These are phyloP conservation scores for Botrylloides violaceus DNA, from an alignment of 23 tunicate species.

Conservation along the genomic window DNA sequence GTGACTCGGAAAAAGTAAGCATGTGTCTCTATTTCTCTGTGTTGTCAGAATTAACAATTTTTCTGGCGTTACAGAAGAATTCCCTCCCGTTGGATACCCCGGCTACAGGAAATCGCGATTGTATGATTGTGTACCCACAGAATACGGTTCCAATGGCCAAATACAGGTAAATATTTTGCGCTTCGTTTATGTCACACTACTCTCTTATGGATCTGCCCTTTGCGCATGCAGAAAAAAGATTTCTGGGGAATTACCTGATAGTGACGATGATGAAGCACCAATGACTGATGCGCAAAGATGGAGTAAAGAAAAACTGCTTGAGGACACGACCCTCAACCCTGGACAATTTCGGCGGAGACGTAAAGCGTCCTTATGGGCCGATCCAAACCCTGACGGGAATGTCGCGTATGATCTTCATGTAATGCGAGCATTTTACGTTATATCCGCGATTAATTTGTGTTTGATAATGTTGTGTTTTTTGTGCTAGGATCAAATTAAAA, in stretches of 20 bases:
- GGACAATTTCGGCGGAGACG: conserved; percentile 1
- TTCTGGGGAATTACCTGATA: neutral
- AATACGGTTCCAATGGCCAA: conserved; percentile 61
- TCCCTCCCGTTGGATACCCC: conserved; percentile 7
- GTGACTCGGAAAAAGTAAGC: conserved; percentile 6
- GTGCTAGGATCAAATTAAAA: conserved; percentile 31
- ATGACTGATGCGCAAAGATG: conserved; percentile 22
- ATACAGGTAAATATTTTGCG: conserved; percentile 27
- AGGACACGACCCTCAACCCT: neutral
- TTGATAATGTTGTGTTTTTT: neutral
- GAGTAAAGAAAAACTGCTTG: conserved; percentile 19
- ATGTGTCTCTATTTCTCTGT: neutral
- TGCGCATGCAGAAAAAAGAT: conserved; percentile 14
- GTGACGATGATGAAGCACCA: conserved; percentile 1
- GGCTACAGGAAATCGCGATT: conserved; percentile 27
- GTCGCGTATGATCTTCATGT: neutral
- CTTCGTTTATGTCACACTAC: too few relatives aligned
- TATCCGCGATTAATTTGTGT: too few relatives aligned
- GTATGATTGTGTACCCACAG: conserved; percentile 30
- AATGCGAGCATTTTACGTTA: too few relatives aligned
- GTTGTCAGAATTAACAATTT: neutral
- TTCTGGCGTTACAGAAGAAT: neutral
- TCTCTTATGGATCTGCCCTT: neutral
- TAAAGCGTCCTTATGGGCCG: conserved; percentile 3
- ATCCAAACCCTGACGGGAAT: neutral